Evolutionary conservation across 2,797 vertebrate genomes (phyloP), one percentile per base, ranked within the genome.

Genomic region (Cheirogaleus major): DNA sequence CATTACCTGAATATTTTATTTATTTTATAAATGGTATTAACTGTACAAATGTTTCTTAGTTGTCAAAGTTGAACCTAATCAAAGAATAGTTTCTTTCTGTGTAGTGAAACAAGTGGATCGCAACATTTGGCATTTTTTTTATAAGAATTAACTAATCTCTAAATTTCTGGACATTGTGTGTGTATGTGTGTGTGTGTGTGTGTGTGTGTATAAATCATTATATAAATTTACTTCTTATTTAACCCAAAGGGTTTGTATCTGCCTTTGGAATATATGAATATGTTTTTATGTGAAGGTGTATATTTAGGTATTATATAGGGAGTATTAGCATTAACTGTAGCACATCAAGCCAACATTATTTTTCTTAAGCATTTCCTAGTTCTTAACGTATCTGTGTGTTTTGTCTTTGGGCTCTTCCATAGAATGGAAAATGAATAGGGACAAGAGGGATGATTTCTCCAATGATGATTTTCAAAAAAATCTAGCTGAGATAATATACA

Each of bases 11-110:
- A 69, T 61, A 45, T 79, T 73, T n/a, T 92, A 85, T 48, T 96
- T 91, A 38, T 94, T 97, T 75, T 97, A 72, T 79, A 95, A 92
- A 50, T 78, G 52, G 75, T 94, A 93, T 73, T 91, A 69, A 93
- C 59, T 89, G 13, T 38, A 97, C 27, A 97, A 50, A 87, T 95
- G 41, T 15, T 93, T 65, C 43, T 73, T 55, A 91, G 91, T 63
- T 92, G 73, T 91, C 4, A 84, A 95, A 32, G 52, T 63, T 88
- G 12, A 89, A 97, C 5, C 61, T 63, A 84, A 69, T 52, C 25
- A 76, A 87, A 82, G 13, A 89, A 92, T 95, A 93, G 81, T 79
- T 95, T 87, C n/a, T 80, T 45, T 89, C 20, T 75, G 4, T 50
- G 7, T 93, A 94, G 32, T 93, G 45, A 32, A 4, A 1, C 32